A percentile compares a stretch with the other conserved stretches of the same genome.
These are phyloP conservation scores for Gopherus evgoodei DNA, from an alignment of 2,113 vertebrate genomes.

Conservation along the genomic window DNA sequence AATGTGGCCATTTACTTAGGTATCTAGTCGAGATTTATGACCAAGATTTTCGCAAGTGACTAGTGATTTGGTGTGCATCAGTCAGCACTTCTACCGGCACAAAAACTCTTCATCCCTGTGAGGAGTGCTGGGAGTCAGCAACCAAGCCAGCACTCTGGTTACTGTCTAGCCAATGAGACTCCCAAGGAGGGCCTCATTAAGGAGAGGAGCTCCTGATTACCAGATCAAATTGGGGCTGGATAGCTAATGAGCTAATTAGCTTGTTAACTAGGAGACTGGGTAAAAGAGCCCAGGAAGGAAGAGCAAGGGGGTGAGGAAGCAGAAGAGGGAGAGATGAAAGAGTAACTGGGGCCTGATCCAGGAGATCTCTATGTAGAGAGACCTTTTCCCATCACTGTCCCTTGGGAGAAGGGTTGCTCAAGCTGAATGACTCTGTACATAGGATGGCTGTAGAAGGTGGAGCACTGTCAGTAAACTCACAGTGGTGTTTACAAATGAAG, in stretches of 20 bases:
- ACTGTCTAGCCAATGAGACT: background rate
- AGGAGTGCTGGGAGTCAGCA: background rate
- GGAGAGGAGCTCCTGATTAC: background rate
- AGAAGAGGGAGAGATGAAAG: background rate
- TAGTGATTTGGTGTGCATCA: background rate
- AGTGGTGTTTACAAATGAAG: too few species aligned
- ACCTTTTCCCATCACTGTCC: too few species aligned
- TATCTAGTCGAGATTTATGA: background rate
- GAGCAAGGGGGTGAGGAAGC: background rate
- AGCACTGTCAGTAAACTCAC: too few species aligned
- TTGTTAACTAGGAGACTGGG: background rate
- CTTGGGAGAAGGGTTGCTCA: too few species aligned
- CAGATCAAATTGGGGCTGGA: background rate
- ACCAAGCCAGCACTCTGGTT: background rate
- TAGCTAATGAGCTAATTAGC: background rate
- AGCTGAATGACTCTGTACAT: too few species aligned
- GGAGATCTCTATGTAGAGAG: background rate
- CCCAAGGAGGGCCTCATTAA: background rate
- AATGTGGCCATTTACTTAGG: background rate
- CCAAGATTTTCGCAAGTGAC: background rate
- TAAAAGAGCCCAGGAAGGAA: background rate
- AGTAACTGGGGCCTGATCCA: background rate
- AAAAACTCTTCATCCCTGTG: background rate
- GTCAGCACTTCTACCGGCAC: background rate
- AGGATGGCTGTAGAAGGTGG: too few species aligned